Base-by-base conservation (phyloP, 2,113 vertebrate species). In the Oxyura jamaicensis region DNA sequence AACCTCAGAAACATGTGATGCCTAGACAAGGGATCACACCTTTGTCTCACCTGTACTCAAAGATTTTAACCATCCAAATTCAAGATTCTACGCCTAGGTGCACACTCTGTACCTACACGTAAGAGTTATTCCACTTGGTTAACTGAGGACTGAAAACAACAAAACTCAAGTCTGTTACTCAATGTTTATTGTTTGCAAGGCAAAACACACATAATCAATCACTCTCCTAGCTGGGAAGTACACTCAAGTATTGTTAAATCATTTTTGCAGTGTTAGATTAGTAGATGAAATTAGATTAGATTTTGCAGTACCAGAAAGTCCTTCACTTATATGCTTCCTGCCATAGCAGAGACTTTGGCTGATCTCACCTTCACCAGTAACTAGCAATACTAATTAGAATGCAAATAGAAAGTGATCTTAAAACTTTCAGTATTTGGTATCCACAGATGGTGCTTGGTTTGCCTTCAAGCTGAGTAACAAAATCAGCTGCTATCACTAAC, bases 291-390 rank as follows among this genome's bases (percentile, higher is more conserved):
- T 56, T 4, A 59, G 41, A 71, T 25, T 35, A 68, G 29, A 55
- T 55, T 87, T 75, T 84, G 31, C 8, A 52, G 31, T 2, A 41
- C 7, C 31, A 48, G 11, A 29, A 23, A 46, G 36, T 48, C 74
- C 41, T 35, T 79, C 1, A 25, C 13, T 81, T 71, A 84, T 60
- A 17, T 72, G 66, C 6, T 26, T 36, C 85, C 44, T 81, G 68
- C 41, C 50, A 67, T 6, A 63, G 33, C 28, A 77, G 14, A 46
- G 16, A 4, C 25, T 90, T 77, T 71, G 52, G 7, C 33, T 52
- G 59, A 13, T 89, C 33, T 65, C 66, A 72, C 15, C 33, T 86
- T 65, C 0, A 0, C 2, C 36, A 35, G 22, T 1, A 10, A 35
- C 21, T 66, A 42, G 33, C 88, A 93, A 81, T 18, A 62, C 9